Evolutionary conservation across 2,888 invertebrate species (phyloP), one percentile per base, ranked within the genome.

Genomic region (Pemphredon lugubris): DNA sequence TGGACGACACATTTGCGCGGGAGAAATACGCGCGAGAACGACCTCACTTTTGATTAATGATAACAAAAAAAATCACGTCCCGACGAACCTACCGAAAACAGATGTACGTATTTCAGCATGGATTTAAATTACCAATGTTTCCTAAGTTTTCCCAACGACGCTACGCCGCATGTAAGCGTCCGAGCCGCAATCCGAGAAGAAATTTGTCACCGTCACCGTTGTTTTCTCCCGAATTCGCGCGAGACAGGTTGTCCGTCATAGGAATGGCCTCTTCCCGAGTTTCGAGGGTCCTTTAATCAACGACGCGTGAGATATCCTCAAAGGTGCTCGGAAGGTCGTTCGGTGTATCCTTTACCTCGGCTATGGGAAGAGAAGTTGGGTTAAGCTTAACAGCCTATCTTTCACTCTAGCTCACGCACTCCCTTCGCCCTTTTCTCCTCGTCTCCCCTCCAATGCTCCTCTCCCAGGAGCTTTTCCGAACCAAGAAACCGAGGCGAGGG

Each of bases 271-370:
- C 51, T 51, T 58, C 48, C 9, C 16, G 65, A 66, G 53, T 54
- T 60, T 77, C 55, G 51, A 76, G 61, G 73, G 54, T 65, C 66
- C 72, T 68, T 77, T 74, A 72, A 77, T 76, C 71, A 59, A 51
- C 57, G 20, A 37, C 14, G 14, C 51, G 40, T 58, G 72, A 76
- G 66, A 73, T 76, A 77, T 77, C 73, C 48, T 48, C 45, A 44
- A 32, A 39, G 42, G 45, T 63, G 60, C 72, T 66, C 60, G 63
- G 67, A 71, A 70, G 77, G 70, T 77, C 75, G 68, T 80, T 74
- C 59, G 60, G 67, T 73, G 73, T 72, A 74, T 82, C 71, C 54
- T 77, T 71, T 71, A 59, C 76, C n/a, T n/a, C n/a, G n/a, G 37
- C 67, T 57, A 13, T 39, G 18, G 21, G 37, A 47, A 59, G 44